Percentiles rank a stretch among this genome's conserved stretches.
Conservation (phyloP, 53 echinoderm and acorn worm species). For the Glandiceps talaboti region DNA sequence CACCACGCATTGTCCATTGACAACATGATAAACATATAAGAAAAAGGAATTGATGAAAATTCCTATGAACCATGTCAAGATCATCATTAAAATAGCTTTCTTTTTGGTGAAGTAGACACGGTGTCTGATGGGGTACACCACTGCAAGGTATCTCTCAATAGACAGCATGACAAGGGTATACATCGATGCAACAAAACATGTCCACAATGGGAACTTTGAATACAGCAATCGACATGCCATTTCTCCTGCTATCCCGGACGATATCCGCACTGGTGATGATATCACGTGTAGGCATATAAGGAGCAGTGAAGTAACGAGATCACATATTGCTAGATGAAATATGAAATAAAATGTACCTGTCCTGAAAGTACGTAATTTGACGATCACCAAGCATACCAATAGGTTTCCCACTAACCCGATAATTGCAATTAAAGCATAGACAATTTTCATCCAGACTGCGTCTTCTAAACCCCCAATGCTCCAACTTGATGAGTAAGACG, state of each 20-base stretch:
- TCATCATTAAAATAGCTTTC: conserved; percentile 29
- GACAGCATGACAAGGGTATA: conserved; percentile 63
- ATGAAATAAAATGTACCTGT: conserved; percentile 67
- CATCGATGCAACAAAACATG: conserved; percentile 60
- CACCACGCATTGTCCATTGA: not conserved
- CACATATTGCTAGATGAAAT: conserved; percentile 51
- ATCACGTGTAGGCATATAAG: conserved; percentile 66
- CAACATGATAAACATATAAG: conserved; percentile 18
- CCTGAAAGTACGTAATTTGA: conserved; percentile 46
- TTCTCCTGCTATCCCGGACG: conserved; percentile 48
- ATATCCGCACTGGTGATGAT: conserved; percentile 19
- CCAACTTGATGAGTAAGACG: too few relatives aligned
- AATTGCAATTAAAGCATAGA: conserved; percentile 50
- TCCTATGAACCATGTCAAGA: conserved; percentile 56
- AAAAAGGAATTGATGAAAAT: conserved; percentile 46
- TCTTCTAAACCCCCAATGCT: conserved; percentile 59
- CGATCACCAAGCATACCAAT: conserved; percentile 63
- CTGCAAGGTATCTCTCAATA: conserved; percentile 73
- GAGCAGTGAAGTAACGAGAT: conserved; percentile 57
- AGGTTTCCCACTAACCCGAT: conserved; percentile 67
- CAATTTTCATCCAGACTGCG: conserved; percentile 31
- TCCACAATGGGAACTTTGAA: conserved; percentile 77
- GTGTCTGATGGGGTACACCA: conserved; percentile 67
- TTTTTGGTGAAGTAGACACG: conserved; percentile 32
- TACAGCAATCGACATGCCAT: conserved; percentile 62